Conservation (phyloP, 2,888 invertebrate genomes). For the Elegia similella region DNA sequence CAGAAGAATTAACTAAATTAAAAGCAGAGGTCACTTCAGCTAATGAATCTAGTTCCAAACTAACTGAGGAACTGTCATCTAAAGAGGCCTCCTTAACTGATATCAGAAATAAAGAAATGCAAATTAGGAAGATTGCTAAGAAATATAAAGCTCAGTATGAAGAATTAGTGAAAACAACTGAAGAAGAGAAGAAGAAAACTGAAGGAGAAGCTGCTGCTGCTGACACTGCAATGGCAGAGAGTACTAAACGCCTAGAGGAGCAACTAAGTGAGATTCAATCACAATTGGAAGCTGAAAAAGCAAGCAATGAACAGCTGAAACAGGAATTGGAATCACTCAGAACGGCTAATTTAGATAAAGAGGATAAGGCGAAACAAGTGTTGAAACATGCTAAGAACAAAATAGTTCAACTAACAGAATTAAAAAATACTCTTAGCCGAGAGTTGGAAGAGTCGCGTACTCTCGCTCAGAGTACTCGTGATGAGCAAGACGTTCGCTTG, state of each 20-base stretch:
- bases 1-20: constrained; percentile 84
- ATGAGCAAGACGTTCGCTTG: constrained; percentile 81
- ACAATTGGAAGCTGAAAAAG: constrained; percentile 69
- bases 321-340: constrained; percentile 84
- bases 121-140: constrained; percentile 93
- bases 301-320: constrained; percentile 84
- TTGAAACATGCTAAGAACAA: constrained; percentile 88
- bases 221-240: constrained; percentile 65
- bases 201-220: constrained; percentile 80
- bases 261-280: constrained; percentile 65
- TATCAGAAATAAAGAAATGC: constrained; percentile 85
- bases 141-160: constrained; percentile 94
- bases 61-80: constrained; percentile 84
- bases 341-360: constrained; percentile 80
- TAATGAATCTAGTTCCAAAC: constrained; percentile 82
- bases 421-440: constrained; percentile 82
- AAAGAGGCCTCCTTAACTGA: constrained; percentile 86
- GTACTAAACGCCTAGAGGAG: constrained; percentile 77
- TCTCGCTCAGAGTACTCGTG: constrained; percentile 63
- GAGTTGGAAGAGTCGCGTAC: constrained; percentile 80
- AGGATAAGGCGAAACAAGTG: constrained; percentile 84
- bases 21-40: constrained; percentile 81
- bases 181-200: constrained; percentile 82
- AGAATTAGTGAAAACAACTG: constrained; percentile 85
- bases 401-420: constrained; percentile 87